Base-by-base conservation (phyloP, 2,113 vertebrate species). In the Larimichthys polyactis region DNA sequence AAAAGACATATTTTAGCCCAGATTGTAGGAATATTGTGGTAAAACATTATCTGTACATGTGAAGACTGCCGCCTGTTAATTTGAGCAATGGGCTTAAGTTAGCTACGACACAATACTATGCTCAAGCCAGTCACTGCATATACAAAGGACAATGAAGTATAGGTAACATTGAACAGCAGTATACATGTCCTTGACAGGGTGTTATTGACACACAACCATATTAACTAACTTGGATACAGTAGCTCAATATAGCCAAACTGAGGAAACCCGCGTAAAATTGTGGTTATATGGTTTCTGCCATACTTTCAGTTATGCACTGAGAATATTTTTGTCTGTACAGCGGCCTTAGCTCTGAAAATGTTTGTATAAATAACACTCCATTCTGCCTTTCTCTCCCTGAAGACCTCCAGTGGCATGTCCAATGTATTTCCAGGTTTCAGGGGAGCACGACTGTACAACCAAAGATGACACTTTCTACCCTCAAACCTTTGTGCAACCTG, bases 381-480 rank as follows among this genome's bases (percentile, higher is more conserved):
- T 12, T 40, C 40, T 46, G 48, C 17, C 20, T 14, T 29, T 46
- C n/a, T 60, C 27, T 52, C 46, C 19, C 32, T 32, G 51, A 4
- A 60, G 72, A 63, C 68, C 11, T 54, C 51, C 24, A 15, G 19
- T 19, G 59, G 2, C 51, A 58, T 65, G 72, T 59, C 58, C 27
- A 10, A 32, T 27, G n/a, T 46, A 20, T 64, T 81, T 36, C 9
- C 10, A 69, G 69, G 44, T 70, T 54, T 73, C 44, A 66, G 24
- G 36, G 20, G 43, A 78, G 2, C 43, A 27, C 51, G 51, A 29
- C 68, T 68, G n/a, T 49, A 55, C 12, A 79, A 58, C 44, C 24
- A 63, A 24, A 73, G 32, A 60, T 57, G 77, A 71, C 57, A 60
- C 52, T 67, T 81, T 46, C 58, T 15, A 24, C 59, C 71, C 49